Evolutionary conservation across 2,888 invertebrate species (phyloP), one percentile per base, ranked within the genome.

Genomic region (Steromphala cineraria): DNA sequence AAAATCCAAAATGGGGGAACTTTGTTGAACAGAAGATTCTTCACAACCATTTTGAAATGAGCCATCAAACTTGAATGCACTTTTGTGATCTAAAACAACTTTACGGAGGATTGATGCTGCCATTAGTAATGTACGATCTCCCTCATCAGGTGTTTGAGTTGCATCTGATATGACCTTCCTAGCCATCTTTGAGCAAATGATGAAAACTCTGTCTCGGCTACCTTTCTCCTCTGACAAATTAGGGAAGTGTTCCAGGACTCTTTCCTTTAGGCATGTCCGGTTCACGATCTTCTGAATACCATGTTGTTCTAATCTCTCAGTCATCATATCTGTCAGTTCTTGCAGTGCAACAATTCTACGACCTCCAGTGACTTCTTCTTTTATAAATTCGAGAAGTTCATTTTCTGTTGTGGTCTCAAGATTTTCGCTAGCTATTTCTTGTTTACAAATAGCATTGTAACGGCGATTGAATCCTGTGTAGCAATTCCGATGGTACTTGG

Each of bases 271-370:
- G 67, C 81, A 67, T 67, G 80, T 81, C 28, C 81, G 31, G 80
- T 81, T 67, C 67, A 81, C 81, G 15, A 80, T 81, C 80, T 80
- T 81, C 28, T 71, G 79, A 31, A 81, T 80, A 24, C 46, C 53
- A 80, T 81, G 75, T 52, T 81, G 81, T 80, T 53, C 52, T 46
- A 74, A 81, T 53, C 36, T 80, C 19, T 46, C 80, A 21, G 80
- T 74, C 81, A 81, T 81, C 74, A 81, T 81, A 81, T 81, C 75
- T 81, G 80, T 81, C 81, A 81, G 40, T 21, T 80, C 80, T 76
- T 80, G 80, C 55, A 75, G 52, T 36, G 53, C 52, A 76, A 76
- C 81, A 56, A 77, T 81, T 76, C 75, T 76, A 81, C 76, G 46
- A 31, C 82, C 82, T 76, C 75, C 80, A 82, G 82, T 62, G 40